phyloP scores from a whole-genome alignment of 1,140 invertebrate species.

The Drosophila truncata region DNA sequence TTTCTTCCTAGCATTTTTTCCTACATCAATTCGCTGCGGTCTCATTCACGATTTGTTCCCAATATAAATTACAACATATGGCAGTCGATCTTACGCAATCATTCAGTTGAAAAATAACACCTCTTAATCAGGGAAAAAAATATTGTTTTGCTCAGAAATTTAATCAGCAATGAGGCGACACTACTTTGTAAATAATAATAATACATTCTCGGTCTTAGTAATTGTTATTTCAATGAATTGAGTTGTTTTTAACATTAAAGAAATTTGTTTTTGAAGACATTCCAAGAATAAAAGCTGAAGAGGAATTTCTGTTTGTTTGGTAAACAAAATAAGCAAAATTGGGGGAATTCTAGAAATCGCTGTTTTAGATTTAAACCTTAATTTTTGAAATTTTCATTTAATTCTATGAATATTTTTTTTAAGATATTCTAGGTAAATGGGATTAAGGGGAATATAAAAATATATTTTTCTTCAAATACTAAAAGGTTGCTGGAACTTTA shows the following conservation, averaged over 20 bases:
- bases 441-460: too few species aligned
- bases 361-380: neutral
- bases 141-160: slow-evolving; percentile 6
- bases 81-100: slow-evolving; percentile 23
- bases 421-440: neutral
- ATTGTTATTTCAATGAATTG: neutral
- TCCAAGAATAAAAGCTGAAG: neutral
- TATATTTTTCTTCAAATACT: neutral
- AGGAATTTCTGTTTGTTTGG: neutral
- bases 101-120: slow-evolving; percentile 24
- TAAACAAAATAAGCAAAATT: neutral
- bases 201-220: neutral
- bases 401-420: neutral
- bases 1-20: slow-evolving; percentile 7
- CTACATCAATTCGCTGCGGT: slow-evolving; percentile 16
- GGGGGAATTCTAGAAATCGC: neutral
- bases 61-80: slow-evolving; percentile 32
- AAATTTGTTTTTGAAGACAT: neutral
- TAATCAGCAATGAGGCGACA: slow-evolving; percentile 17
- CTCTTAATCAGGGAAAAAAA: slow-evolving; percentile 14
- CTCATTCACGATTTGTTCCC: slow-evolving; percentile 8
- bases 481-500: too few species aligned
- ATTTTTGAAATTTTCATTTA: too few species aligned
- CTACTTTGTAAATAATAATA: slow-evolving; percentile 15
- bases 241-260: neutral